phyloP scores from a whole-genome alignment of 2,113 vertebrate species.

The Dromiciops gliroides region DNA sequence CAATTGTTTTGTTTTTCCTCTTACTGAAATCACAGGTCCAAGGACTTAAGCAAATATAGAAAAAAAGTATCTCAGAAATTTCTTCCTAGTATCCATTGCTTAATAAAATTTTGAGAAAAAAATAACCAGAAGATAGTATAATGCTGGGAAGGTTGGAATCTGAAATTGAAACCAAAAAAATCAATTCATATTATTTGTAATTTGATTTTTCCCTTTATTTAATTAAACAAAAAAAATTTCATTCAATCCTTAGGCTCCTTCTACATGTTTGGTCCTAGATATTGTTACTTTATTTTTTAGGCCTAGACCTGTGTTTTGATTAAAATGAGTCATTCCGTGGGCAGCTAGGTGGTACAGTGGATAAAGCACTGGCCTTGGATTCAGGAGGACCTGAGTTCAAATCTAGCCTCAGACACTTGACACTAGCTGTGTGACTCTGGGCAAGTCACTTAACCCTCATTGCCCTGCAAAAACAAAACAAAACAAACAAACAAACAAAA shows the following conservation, averaged over 20 bases:
- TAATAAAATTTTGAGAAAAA: background rate
- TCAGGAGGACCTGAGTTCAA: too few relatives aligned
- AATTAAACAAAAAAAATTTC: background rate
- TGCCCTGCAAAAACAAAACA: too few relatives aligned
- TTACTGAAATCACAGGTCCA: slow-evolving; percentile 19
- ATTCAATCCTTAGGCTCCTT: background rate
- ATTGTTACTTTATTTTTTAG: background rate
- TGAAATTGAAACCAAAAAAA: background rate
- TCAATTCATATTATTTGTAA: background rate
- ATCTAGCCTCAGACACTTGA: too few relatives aligned
- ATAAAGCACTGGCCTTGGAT: too few relatives aligned
- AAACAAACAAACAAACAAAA: too few relatives aligned
- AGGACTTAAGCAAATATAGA: background rate
- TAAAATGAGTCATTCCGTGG: background rate
- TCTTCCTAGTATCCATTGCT: slow-evolving; percentile 3
- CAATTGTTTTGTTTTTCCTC: background rate
- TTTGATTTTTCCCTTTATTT: background rate
- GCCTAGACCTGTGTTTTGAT: background rate
- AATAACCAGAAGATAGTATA: background rate
- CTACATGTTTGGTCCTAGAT: too few relatives aligned
- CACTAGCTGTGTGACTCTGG: too few relatives aligned
- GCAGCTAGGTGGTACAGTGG: too few relatives aligned
- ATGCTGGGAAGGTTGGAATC: too few relatives aligned
- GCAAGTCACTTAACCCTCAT: too few relatives aligned
- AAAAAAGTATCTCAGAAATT: background rate